A percentile compares a stretch with the other conserved stretches of the same genome.
Conservation (phyloP, 2,113 vertebrate species). For the Elanus axillaris region DNA sequence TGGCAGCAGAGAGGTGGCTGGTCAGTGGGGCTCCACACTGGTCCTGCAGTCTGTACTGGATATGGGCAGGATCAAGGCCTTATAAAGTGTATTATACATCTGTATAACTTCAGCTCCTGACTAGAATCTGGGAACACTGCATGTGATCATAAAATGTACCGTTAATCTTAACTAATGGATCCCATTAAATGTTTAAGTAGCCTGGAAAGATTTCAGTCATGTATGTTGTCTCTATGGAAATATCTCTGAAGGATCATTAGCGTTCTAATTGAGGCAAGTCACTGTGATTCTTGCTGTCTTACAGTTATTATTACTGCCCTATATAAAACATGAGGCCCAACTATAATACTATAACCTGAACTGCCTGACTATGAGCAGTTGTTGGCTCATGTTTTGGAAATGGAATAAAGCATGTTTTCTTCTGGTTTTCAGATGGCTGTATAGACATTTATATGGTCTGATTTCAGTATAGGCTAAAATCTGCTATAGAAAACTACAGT, state of each 20-base stretch:
- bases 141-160: neutral
- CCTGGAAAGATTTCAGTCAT: neutral
- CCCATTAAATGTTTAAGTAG: neutral
- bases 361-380: neutral
- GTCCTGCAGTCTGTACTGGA: neutral
- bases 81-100: neutral
- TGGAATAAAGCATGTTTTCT: neutral
- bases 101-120: neutral
- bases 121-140: neutral
- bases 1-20: neutral
- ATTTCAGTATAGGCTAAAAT: neutral
- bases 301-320: neutral
- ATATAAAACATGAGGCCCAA: neutral
- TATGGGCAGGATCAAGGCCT: neutral
- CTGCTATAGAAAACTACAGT: neutral
- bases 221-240: neutral
- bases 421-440: neutral
- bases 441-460: neutral
- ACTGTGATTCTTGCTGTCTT: neutral
- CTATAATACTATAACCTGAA: neutral
- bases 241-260: neutral
- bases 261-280: neutral
- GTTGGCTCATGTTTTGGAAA: neutral
- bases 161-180: neutral
- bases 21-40: neutral